These are phyloP conservation scores for Pristionchus entomophagus DNA, from an alignment of 2,888 invertebrate genomes.

Conservation along the genomic window DNA sequence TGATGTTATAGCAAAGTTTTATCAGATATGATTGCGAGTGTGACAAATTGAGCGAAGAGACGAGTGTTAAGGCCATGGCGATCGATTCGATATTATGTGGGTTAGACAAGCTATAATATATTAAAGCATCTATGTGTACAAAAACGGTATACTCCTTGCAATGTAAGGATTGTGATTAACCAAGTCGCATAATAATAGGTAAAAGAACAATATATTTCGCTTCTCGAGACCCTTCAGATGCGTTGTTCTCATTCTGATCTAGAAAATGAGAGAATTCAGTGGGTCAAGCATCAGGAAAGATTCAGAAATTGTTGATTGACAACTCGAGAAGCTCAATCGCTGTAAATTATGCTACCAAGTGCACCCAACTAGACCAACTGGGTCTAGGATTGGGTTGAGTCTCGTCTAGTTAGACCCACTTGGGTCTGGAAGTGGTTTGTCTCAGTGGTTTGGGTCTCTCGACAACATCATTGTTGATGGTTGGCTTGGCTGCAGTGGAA, in stretches of 20 bases:
- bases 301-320: background rate
- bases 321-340: too few relatives aligned
- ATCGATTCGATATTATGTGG: background rate
- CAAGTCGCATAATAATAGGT: background rate
- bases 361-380: too few relatives aligned
- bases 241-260: background rate
- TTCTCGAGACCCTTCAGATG: background rate
- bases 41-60: background rate
- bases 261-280: background rate
- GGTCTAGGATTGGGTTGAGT: too few relatives aligned
- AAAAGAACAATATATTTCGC: background rate
- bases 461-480: background rate
- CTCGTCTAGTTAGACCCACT: conserved; percentile 39
- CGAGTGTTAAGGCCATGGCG: conserved; percentile 4
- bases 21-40: conserved; percentile 31
- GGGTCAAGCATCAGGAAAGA: background rate
- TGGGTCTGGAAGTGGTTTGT: conserved; percentile 43
- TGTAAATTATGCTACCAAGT: too few relatives aligned
- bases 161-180: background rate
- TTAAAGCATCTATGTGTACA: background rate
- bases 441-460: conserved; percentile 26
- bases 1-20: conserved; percentile 14
- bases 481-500: background rate
- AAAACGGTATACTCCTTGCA: background rate
- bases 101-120: background rate